Conservation (phyloP, 2,888 invertebrate genomes). For the Laothoe populi region DNA sequence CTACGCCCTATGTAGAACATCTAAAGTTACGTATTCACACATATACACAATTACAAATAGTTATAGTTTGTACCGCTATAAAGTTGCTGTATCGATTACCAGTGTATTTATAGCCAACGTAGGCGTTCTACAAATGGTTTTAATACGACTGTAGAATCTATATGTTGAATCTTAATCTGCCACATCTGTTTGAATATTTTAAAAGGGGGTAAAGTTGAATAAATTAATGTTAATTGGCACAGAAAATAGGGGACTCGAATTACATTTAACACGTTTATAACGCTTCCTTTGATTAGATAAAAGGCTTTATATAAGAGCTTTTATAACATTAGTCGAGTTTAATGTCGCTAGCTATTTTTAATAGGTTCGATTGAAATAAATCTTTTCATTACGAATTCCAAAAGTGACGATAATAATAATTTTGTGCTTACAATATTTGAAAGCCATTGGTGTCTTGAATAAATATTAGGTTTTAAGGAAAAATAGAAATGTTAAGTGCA, state of each 20-base stretch:
- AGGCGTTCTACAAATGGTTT: slow-evolving; percentile 10
- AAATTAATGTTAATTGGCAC: not conserved
- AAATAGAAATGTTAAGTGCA: too few relatives aligned
- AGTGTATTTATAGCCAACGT: not conserved
- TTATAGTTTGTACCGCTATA: not conserved
- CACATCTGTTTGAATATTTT: not conserved
- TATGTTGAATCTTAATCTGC: not conserved
- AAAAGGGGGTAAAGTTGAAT: not conserved
- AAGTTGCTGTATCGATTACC: not conserved
- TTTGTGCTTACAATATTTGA: too few relatives aligned
- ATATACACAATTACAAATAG: not conserved
- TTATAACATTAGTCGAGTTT: not conserved
- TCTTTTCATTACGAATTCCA: too few relatives aligned
- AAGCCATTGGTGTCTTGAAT: too few relatives aligned
- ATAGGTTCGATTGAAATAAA: too few relatives aligned
- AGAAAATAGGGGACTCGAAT: not conserved
- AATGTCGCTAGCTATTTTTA: too few relatives aligned
- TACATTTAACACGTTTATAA: not conserved
- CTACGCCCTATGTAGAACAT: not conserved
- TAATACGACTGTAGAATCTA: not conserved
- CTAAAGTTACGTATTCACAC: not conserved
- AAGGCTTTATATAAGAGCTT: not conserved
- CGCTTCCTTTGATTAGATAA: not conserved
- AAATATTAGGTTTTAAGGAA: too few relatives aligned
- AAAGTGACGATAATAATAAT: too few relatives aligned